Base-by-base conservation (phyloP, 2,113 vertebrate species). In the Pseudolaguvia tuberculata region DNA sequence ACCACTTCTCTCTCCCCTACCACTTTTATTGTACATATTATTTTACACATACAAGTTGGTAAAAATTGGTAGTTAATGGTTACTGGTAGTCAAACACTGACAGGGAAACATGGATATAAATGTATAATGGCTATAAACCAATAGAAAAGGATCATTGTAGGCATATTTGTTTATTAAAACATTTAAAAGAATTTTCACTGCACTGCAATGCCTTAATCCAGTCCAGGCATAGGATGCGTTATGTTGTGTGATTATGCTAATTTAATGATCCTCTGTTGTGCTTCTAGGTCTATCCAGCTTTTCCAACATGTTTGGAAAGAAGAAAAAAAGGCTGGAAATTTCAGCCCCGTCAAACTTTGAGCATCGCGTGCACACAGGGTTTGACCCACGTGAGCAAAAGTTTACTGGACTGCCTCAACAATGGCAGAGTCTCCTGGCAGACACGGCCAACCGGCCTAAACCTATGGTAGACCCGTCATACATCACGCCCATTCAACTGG, bases 301-400 rank as follows among this genome's bases (percentile, higher is more conserved):
- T 88, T 92, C 89, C 94, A 97, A 89, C 92, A 98, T 98, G 97
- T 98, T 99, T 51, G 97, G 97, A 50, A 98, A 98, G 88, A 98
- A 98, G 91, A 99, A 99, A 92, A 99, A 98, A 90, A 90, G 94
- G 80, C 90, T 99, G 83, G 96, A 99, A 87, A 99, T 99, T 81
- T 99, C 97, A 2, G 96, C 96, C 35, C 97, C 97, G n/a, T 98
- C 96, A 7, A 99, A 98, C 91, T 99, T 99, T 15, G 96, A 99
- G 85, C 97, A 99, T 87, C 93, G 97, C 72, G 96, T 99, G 59
- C 97, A 99, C 82, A 99, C 96, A 1, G 97, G 96, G 77, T 99
- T 99, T 79, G 97, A 99, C 84, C 93, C 93, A 11, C 93, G 93
- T 67, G 94, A 99, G 86, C 96, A 98, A 91, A 96, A 94, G 83